A percentile compares a stretch with the other conserved stretches of the same genome.
Conservation (phyloP, 2,797 vertebrate species). For the Chaunax sp. region DNA sequence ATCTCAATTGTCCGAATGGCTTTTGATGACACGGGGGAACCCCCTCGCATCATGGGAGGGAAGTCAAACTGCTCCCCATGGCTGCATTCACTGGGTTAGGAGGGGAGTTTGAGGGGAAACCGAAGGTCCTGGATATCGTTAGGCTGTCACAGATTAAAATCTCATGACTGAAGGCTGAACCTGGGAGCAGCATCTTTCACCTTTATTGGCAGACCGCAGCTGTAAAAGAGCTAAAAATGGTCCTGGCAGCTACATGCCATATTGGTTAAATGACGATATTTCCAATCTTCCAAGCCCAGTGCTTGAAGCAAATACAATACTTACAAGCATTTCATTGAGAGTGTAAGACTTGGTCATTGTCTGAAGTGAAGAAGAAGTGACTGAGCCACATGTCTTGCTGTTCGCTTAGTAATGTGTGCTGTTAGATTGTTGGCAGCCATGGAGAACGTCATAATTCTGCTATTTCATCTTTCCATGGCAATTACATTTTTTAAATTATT, state of each 20-base stretch:
- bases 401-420: conserved; percentile 23
- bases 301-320: conserved; percentile 25
- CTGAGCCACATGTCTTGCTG: conserved; percentile 14
- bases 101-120: neutral
- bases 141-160: conserved; percentile 33
- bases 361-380: conserved; percentile 26
- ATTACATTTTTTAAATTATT: too few relatives aligned
- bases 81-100: conserved; percentile 15
- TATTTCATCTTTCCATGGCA: too few relatives aligned
- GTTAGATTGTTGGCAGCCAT: conserved; percentile 4
- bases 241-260: conserved; percentile 43
- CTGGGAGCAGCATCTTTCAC: conserved; percentile 5
- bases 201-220: conserved; percentile 35
- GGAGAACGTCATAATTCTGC: too few relatives aligned
- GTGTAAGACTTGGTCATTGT: conserved; percentile 24
- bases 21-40: conserved; percentile 11
- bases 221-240: conserved; percentile 23
- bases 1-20: conserved; percentile 35
- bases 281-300: conserved; percentile 19
- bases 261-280: conserved; percentile 37
- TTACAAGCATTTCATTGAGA: conserved; percentile 35
- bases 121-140: conserved; percentile 17
- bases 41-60: conserved; percentile 11
- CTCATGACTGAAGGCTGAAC: conserved; percentile 18
- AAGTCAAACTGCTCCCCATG: conserved; percentile 6